Percentiles rank a stretch among this genome's conserved stretches.
phyloP scores from a whole-genome alignment of 2,113 vertebrate species.

The Uropsilus gracilis region DNA sequence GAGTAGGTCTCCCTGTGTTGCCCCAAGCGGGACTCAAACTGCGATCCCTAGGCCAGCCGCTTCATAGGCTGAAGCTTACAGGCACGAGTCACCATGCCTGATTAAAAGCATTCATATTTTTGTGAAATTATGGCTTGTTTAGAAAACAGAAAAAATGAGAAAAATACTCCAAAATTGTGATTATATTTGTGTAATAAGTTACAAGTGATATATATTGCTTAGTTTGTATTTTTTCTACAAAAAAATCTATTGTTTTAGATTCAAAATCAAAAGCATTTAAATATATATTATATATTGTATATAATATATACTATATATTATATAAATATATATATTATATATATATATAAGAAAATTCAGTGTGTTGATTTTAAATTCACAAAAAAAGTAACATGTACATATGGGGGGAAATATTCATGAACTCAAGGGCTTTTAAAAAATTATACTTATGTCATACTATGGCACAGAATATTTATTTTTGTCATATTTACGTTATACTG shows the following conservation, averaged over 20 bases:
- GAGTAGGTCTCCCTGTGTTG: no score
- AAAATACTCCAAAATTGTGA: conserved; percentile 21
- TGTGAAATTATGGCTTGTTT: not conserved
- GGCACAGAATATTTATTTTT: not conserved
- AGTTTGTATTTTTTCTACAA: not conserved
- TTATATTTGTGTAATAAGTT: not conserved
- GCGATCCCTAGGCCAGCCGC: no score
- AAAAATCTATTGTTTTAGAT: conserved; percentile 29
- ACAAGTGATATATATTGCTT: not conserved
- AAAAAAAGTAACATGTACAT: not conserved
- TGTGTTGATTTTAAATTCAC: conserved; percentile 10
- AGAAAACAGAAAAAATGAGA: conserved; percentile 1
- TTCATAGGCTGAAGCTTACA: no score
- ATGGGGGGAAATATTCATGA: not conserved
- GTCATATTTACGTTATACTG: not conserved
- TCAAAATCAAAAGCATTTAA: not conserved
- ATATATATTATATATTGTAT: no score
- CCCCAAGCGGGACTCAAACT: no score
- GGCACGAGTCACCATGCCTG: no score
- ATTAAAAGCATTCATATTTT: not conserved
- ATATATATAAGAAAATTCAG: not conserved
- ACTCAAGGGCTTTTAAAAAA: not conserved
- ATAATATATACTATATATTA: no score
- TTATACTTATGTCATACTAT: not conserved
- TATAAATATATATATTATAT: no score